phyloP scores from a whole-genome alignment of 2,888 invertebrate species.

The Chalcis sispes region DNA sequence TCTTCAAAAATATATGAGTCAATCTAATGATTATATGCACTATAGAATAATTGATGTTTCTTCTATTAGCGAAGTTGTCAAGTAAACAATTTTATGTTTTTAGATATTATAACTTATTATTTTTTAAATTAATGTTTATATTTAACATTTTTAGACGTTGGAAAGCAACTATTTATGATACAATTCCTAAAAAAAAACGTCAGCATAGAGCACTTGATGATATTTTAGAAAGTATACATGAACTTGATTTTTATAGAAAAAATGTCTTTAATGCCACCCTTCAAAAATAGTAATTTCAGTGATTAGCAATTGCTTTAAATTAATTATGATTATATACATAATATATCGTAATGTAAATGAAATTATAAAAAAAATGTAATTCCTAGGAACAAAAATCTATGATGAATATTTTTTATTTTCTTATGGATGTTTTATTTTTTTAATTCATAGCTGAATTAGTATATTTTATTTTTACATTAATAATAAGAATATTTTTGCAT shows the following conservation, averaged over 20 bases:
- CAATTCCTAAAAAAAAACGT: conserved; percentile 81
- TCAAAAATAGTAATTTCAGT: background rate
- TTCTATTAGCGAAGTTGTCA: conserved; percentile 88
- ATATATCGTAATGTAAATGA: too few relatives aligned
- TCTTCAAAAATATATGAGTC: conserved; percentile 89
- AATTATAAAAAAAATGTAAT: too few relatives aligned
- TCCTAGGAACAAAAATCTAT: too few relatives aligned
- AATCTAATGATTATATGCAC: conserved; percentile 86
- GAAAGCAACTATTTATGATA: conserved; percentile 81
- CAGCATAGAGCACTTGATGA: conserved; percentile 88
- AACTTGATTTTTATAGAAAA: conserved; percentile 87
- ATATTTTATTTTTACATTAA: too few relatives aligned
- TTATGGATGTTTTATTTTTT: background rate
- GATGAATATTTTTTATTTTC: too few relatives aligned
- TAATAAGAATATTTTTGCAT: too few relatives aligned
- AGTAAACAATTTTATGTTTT: conserved; percentile 63
- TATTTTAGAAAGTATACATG: conserved; percentile 90
- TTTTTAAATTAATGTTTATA: conserved; percentile 27
- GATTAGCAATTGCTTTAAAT: too few relatives aligned
- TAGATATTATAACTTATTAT: conserved; percentile 15
- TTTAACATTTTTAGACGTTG: conserved; percentile 80
- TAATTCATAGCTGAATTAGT: too few relatives aligned
- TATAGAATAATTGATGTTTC: conserved; percentile 96
- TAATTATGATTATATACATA: too few relatives aligned
- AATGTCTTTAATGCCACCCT: conserved; percentile 59